Evolutionary conservation across 2,113 vertebrate genomes (phyloP).

Genomic region (Tor tambroides): DNA sequence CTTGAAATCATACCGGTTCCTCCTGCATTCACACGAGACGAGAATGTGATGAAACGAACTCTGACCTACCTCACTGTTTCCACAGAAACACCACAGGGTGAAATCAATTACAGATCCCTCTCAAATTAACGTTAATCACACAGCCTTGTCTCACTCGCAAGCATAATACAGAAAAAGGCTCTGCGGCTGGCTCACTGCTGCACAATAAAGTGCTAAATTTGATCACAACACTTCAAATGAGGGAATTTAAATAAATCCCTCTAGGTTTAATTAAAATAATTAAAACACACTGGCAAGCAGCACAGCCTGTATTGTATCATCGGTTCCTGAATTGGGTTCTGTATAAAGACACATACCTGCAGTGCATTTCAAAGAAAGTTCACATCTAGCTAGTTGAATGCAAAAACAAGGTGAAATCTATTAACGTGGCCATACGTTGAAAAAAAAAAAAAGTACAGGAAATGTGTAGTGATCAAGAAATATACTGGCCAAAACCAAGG

Average conservation of each 20-base stretch:
- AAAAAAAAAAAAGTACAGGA: background rate
- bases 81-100: constrained; percentile 44
- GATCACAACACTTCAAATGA: constrained; percentile 44
- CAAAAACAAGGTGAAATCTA: background rate
- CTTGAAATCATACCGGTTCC: background rate
- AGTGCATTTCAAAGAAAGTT: background rate
- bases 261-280: constrained; percentile 27
- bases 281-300: constrained; percentile 7
- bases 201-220: constrained; percentile 28
- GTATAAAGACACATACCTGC: constrained; percentile 12
- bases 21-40: constrained; percentile 33
- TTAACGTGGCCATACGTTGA: background rate
- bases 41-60: constrained; percentile 25
- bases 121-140: constrained; percentile 57
- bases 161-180: background rate
- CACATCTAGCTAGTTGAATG: background rate
- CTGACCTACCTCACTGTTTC: constrained; percentile 53
- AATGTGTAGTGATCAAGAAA: background rate
- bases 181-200: background rate
- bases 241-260: constrained; percentile 30
- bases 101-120: constrained; percentile 56
- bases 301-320: background rate
- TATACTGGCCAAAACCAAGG: background rate
- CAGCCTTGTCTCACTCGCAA: background rate
- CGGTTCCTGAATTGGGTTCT: background rate